These are phyloP conservation scores for Macropis europaea DNA, from an alignment of 2,888 invertebrate species.

Conservation along the genomic window DNA sequence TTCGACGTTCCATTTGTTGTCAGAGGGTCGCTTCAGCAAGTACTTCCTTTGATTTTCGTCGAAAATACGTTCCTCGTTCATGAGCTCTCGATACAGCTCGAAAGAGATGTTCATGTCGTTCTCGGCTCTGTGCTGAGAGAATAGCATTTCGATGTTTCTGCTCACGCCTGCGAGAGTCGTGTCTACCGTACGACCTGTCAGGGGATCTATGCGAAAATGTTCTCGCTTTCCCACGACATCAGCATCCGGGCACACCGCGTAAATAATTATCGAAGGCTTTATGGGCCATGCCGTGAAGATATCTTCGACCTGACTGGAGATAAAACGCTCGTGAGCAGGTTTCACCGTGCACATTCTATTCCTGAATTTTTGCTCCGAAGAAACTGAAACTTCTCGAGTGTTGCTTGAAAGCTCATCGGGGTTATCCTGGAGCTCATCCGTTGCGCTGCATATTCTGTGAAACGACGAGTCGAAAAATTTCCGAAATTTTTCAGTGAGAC, in stretches of 20 bases:
- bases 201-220: constrained; percentile 74
- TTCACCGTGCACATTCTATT: not conserved
- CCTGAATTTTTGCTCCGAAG: not conserved
- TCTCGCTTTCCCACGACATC: constrained; percentile 71
- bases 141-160: not conserved
- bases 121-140: not conserved
- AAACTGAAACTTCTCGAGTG: not conserved
- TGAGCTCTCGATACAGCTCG: constrained; percentile 36
- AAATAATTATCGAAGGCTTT: constrained; percentile 82
- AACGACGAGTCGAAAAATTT: not conserved
- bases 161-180: constrained; percentile 56
- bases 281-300: constrained; percentile 72
- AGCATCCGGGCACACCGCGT: constrained; percentile 81
- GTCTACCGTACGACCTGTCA: constrained; percentile 65
- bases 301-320: constrained; percentile 58
- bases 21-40: constrained; percentile 80
- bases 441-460: not conserved
- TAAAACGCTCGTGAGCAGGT: constrained; percentile 20
- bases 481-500: not conserved
- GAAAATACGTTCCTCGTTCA: constrained; percentile 17
- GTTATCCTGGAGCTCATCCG: not conserved
- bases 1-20: constrained; percentile 79
- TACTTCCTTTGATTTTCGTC: constrained; percentile 77
- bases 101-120: not conserved
- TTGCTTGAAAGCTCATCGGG: too few species aligned